phyloP scores from a whole-genome alignment of 2,113 vertebrate species.

The Xiphophorus couchianus region DNA sequence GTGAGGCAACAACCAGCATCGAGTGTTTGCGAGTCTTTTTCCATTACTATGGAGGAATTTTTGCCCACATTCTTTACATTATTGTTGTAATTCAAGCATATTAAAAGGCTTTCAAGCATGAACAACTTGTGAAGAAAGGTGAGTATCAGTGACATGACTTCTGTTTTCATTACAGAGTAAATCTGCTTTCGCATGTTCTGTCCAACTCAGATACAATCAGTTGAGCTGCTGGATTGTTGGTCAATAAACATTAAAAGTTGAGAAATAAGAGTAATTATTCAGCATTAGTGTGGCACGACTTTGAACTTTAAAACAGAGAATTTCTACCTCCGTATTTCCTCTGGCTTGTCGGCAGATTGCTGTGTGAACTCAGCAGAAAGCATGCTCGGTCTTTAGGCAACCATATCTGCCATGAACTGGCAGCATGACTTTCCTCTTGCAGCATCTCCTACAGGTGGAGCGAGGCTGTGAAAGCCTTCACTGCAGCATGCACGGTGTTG shows the following conservation, averaged over 20 bases:
- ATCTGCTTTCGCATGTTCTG: not conserved
- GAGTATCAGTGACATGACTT: not conserved
- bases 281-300: not conserved
- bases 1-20: not conserved
- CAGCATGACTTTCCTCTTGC: too few relatives aligned
- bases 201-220: not conserved
- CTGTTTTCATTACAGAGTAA: not conserved
- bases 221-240: not conserved
- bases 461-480: too few relatives aligned
- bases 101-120: not conserved
- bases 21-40: too few relatives aligned
- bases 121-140: too few relatives aligned
- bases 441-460: too few relatives aligned
- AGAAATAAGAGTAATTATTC: not conserved
- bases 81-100: not conserved
- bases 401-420: too few relatives aligned
- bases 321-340: not conserved
- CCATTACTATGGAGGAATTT: too few relatives aligned
- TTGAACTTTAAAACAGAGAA: not conserved
- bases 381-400: too few relatives aligned
- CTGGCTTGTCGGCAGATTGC: not conserved
- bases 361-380: too few relatives aligned
- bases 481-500: too few relatives aligned
- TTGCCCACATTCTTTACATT: too few relatives aligned
- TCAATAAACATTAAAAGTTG: not conserved